Evolutionary conservation across 2,888 invertebrate species (phyloP).

Genomic region (Crematogaster levior): DNA sequence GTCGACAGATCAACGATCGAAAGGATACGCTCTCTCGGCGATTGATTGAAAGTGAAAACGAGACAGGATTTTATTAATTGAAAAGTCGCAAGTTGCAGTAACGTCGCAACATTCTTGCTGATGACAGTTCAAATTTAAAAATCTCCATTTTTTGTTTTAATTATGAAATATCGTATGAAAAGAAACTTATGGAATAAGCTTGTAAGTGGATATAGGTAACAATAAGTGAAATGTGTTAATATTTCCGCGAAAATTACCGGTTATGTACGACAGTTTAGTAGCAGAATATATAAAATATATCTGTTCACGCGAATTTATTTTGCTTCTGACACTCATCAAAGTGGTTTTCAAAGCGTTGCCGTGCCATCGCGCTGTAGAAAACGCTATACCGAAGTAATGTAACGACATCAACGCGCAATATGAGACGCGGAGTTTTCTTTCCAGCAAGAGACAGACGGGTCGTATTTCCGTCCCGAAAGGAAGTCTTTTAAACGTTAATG

Average conservation of each 20-base stretch:
- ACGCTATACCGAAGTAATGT: constrained; percentile 12
- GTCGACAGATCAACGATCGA: constrained; percentile 30
- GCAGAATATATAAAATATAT: neutral
- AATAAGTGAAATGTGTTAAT: neutral
- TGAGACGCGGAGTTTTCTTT: constrained; percentile 41
- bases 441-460: constrained; percentile 10
- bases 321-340: neutral
- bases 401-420: constrained; percentile 38
- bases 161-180: neutral
- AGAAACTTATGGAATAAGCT: neutral
- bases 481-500: constrained; percentile 49
- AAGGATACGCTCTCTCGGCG: constrained; percentile 19
- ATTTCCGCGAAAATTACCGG: neutral
- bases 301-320: neutral
- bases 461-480: constrained; percentile 38
- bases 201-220: neutral
- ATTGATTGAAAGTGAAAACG: constrained; percentile 2
- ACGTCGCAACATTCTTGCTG: neutral
- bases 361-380: neutral
- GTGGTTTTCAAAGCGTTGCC: neutral
- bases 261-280: no score
- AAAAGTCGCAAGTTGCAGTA: neutral
- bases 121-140: neutral
- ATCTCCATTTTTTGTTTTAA: neutral
- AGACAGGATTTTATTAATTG: neutral